Evolutionary conservation across 2,888 invertebrate species (phyloP), one percentile per base, ranked within the genome.

Genomic region (Chymomyza caudatula): DNA sequence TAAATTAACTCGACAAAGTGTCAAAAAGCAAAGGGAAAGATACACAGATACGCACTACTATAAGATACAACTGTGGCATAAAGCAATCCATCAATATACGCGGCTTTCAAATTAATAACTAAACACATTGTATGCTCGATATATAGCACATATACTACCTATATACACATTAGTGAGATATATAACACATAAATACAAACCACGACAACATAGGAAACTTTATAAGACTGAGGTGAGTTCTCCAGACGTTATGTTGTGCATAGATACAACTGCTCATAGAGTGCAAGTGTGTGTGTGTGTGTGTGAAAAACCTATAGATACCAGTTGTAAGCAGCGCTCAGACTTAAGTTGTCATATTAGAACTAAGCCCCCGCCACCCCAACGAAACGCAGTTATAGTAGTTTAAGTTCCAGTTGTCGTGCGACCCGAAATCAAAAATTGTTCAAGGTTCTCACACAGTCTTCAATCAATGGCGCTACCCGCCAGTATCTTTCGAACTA

Each of bases 141-240:
- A 25, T 25, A 25, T 25, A 49, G 42, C 37, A 43, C 57, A 63
- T 29, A 20, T 29, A 58, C 29, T 4, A 65, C n/a, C 63, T 44
- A 60, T 53, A 59, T 57, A n/a, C 6, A 11, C 20, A 13, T 56
- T 60, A 63, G 57, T 54, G 53, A 60, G 53, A 66, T 56, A 42
- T 68, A 56, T 68, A 69, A 62, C 22, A 79, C 59, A 60, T 42
- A 69, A 55, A 78, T 77, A 61, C 74, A 78, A 74, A 77, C 77
- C 76, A 75, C 76, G 68, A 67, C 75, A 86, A 76, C 83, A 78
- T 86, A 86, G 85, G 82, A 88, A 87, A 88, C 83, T 87, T 80
- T 82, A 88, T 83, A 89, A 89, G 89, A 89, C 89, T 89, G 89
- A 89, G 88, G 88, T 89, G 85, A 88, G 87, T 89, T 76, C 37